These are phyloP conservation scores for Petroica traversi DNA, from an alignment of 2,113 vertebrate species.

Conservation along the genomic window DNA sequence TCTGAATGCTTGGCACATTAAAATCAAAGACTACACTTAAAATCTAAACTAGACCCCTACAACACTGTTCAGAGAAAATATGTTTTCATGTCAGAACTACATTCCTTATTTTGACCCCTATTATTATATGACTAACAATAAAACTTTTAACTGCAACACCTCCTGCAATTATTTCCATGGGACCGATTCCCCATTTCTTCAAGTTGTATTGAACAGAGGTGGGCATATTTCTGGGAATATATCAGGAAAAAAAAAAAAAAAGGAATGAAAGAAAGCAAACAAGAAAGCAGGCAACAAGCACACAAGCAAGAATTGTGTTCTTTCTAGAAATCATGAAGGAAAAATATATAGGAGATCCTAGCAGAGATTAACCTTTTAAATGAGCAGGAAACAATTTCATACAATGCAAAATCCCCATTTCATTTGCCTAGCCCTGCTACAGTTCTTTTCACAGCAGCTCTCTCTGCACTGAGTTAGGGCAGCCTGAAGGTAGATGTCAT, in stretches of 20 bases:
- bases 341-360: background rate
- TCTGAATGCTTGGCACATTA: background rate
- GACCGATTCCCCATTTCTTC: background rate
- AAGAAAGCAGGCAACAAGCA: background rate
- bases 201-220: background rate
- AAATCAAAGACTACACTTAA: background rate
- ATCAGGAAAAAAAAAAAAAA: background rate
- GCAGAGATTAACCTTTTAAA: background rate
- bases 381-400: background rate
- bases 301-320: background rate
- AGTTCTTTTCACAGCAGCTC: background rate
- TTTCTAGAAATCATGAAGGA: background rate
- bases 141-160: background rate
- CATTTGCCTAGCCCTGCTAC: background rate
- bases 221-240: background rate
- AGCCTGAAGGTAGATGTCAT: background rate
- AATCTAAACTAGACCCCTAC: background rate
- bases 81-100: background rate
- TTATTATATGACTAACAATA: background rate
- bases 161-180: background rate
- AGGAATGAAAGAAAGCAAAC: fast-evolving
- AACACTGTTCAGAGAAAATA: background rate
- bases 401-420: background rate
- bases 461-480: background rate
- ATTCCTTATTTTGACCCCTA: background rate